Percentiles rank a stretch among this genome's conserved stretches.
These are phyloP conservation scores for Pycnonotus jocosus DNA, from an alignment of 2,113 vertebrate species.

Conservation along the genomic window DNA sequence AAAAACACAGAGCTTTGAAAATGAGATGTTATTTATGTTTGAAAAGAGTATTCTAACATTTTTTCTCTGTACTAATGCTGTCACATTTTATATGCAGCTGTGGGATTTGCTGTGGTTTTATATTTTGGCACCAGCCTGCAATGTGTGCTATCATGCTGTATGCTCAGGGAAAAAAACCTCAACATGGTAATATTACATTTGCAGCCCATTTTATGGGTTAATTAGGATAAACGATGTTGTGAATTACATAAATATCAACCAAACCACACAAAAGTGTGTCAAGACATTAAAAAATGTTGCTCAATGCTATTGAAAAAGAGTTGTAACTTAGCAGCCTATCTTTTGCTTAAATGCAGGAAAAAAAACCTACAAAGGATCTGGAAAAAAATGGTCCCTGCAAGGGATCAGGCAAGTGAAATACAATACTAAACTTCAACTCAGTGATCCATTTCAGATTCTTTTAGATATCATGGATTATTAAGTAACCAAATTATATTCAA, in stretches of 20 bases:
- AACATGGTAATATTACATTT: not conserved
- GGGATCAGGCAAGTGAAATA: not conserved
- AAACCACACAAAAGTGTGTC: not conserved
- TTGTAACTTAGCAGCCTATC: not conserved
- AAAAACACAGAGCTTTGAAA: constrained; percentile 38
- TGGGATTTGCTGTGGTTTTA: constrained; percentile 8
- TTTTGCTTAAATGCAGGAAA: not conserved
- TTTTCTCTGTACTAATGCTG: constrained; percentile 7
- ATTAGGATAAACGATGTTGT: not conserved
- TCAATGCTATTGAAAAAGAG: not conserved
- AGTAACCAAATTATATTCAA: constrained; percentile 70
- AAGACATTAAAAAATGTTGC: not conserved
- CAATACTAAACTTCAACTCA: not conserved
- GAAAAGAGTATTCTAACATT: not conserved
- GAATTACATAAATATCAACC: not conserved
- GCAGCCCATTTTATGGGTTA: not conserved
- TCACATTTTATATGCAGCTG: constrained; percentile 7
- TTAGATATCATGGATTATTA: constrained; percentile 46
- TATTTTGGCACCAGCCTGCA: not conserved
- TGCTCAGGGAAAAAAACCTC: not conserved
- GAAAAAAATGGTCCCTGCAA: not conserved
- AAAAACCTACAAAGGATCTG: not conserved
- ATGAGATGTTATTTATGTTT: constrained; percentile 14
- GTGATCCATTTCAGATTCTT: constrained; percentile 9
- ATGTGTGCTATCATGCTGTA: not conserved